A percentile compares a stretch with the other conserved stretches of the same genome.
Conservation (phyloP, 2,888 invertebrate genomes). For the Amphipyra tragopoginis region DNA sequence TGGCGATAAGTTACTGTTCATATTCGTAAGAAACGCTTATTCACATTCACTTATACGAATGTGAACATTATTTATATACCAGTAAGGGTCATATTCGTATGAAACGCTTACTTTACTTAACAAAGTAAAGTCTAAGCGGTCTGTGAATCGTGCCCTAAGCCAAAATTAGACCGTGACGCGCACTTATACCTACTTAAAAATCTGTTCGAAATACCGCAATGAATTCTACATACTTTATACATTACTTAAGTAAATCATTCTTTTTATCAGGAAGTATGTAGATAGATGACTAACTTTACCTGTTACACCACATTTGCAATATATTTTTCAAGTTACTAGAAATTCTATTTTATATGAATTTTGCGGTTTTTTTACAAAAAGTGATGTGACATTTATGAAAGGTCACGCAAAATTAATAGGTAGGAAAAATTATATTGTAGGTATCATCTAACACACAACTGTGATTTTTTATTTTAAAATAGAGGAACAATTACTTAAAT, state of each 20-base stretch:
- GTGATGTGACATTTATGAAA: constrained; percentile 3
- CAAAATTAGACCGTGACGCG: constrained; percentile 36
- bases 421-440: constrained; percentile 2
- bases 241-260: no score
- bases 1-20: no score
- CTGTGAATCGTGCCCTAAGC: no score
- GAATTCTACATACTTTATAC: not conserved
- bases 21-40: no score
- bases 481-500: not conserved
- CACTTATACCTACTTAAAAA: constrained; percentile 11
- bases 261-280: no score
- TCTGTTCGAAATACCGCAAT: constrained; percentile 7
- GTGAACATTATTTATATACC: no score
- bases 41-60: no score
- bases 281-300: no score
- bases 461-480: constrained; percentile 4
- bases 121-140: no score
- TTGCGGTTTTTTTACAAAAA: constrained; percentile 15
- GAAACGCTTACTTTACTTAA: no score
- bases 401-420: constrained; percentile 4
- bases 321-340: not conserved
- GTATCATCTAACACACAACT: constrained; percentile 14
- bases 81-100: no score
- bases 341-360: constrained; percentile 8
- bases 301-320: no score